These are phyloP conservation scores for Erebia epiphron DNA, from an alignment of 2,888 invertebrate species.

Conservation along the genomic window DNA sequence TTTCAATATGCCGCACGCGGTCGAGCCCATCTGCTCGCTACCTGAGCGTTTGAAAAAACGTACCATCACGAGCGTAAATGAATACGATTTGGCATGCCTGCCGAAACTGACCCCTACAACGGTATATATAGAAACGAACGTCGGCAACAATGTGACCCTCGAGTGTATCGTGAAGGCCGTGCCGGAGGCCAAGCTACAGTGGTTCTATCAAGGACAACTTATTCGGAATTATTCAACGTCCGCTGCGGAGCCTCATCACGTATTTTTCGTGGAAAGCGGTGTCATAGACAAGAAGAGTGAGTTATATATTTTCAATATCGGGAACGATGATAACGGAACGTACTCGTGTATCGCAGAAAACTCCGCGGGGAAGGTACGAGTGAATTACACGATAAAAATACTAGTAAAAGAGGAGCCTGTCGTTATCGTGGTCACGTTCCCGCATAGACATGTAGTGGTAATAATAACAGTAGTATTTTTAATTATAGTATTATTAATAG, in stretches of 20 bases:
- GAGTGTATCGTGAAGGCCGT: constrained; percentile 91
- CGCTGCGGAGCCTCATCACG: constrained; percentile 85
- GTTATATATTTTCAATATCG: constrained; percentile 90
- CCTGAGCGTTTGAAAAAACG: constrained; percentile 87
- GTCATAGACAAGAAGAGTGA: constrained; percentile 89
- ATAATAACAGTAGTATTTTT: constrained; percentile 86
- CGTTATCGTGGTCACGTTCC: constrained; percentile 86
- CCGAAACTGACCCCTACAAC: constrained; percentile 90
- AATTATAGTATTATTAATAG: constrained; percentile 85
- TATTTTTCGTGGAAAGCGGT: constrained; percentile 89
- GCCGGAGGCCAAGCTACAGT: constrained; percentile 91
- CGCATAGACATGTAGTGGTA: constrained; percentile 87
- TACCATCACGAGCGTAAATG: constrained; percentile 86
- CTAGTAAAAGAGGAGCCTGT: constrained; percentile 88
- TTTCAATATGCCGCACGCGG: constrained; percentile 89
- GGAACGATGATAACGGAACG: constrained; percentile 91
- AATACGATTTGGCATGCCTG: constrained; percentile 90
- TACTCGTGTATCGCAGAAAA: constrained; percentile 94
- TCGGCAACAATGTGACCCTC: constrained; percentile 91
- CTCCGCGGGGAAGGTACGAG: constrained; percentile 89
- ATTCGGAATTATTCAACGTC: constrained; percentile 89
- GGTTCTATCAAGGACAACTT: constrained; percentile 92
- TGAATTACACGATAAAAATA: constrained; percentile 91
- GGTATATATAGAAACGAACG: constrained; percentile 89
- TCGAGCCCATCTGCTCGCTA: constrained; percentile 89